Evolutionary conservation across 2,113 vertebrate species (phyloP).

Genomic region (Podarcis raffonei): DNA sequence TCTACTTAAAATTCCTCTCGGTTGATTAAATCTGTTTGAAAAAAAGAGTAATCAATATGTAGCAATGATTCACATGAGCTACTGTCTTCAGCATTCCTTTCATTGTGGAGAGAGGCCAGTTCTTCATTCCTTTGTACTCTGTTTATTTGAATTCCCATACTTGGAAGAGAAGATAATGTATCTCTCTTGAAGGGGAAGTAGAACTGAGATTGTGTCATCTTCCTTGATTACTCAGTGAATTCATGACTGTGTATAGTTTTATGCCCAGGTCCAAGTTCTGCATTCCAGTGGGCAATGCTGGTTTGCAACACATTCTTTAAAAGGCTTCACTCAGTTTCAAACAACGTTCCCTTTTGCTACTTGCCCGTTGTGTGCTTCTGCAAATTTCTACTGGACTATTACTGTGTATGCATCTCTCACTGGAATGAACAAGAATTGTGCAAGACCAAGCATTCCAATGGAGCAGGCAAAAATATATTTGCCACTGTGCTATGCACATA

Average conservation of each 20-base stretch:
- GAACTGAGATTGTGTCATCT: background rate
- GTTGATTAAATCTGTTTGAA: background rate
- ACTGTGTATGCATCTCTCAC: background rate
- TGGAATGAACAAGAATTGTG: background rate
- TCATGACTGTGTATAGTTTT: background rate
- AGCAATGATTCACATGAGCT: background rate
- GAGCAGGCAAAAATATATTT: background rate
- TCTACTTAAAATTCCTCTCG: background rate
- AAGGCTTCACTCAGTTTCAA: background rate
- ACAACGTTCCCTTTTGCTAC: background rate
- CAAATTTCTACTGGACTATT: background rate
- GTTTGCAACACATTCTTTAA: background rate
- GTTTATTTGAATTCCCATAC: background rate
- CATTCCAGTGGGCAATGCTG: background rate
- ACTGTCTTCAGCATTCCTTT: background rate
- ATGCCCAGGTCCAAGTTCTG: background rate
- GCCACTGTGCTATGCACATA: too few species aligned
- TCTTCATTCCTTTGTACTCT: background rate
- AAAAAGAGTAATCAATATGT: background rate
- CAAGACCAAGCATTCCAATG: background rate
- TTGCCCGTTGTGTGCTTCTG: background rate
- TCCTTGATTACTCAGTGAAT: background rate
- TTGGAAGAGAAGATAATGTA: background rate
- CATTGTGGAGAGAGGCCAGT: too few species aligned
- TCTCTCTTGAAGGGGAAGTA: background rate